Conservation (phyloP, 2,113 vertebrate species). For the Apeltes quadracus region DNA sequence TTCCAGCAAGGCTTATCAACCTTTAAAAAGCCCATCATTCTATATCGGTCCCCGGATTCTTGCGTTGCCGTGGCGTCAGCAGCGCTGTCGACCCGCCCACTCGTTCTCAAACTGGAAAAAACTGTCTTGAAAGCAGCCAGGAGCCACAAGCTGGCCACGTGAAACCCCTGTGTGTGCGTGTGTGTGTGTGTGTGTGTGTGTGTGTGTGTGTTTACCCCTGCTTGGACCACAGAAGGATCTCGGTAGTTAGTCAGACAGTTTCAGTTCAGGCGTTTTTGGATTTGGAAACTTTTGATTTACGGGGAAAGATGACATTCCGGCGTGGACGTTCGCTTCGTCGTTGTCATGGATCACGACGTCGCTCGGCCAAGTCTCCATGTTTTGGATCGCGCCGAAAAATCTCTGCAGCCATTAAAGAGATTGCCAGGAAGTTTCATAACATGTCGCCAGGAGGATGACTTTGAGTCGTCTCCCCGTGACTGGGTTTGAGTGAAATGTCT, state of each 20-base stretch:
- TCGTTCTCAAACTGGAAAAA: slow-evolving; percentile 35
- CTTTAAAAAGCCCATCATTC: slow-evolving; percentile 57
- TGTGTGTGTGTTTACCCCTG: background rate
- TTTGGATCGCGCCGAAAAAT: background rate
- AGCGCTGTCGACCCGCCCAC: slow-evolving; percentile 41
- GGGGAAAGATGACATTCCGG: background rate
- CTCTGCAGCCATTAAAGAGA: background rate
- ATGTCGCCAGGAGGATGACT: background rate
- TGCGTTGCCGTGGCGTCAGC: slow-evolving; percentile 57
- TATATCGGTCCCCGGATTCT: slow-evolving; percentile 41
- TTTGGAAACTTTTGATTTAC: background rate
- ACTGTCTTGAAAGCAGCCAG: too few species aligned
- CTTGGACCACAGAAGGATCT: background rate
- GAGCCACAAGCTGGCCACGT: too few species aligned
- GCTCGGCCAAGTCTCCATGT: background rate
- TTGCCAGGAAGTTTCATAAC: background rate
- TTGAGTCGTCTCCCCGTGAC: background rate
- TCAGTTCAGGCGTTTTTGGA: background rate
- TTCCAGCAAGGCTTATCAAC: slow-evolving; percentile 47
- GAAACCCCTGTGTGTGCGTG: too few species aligned
- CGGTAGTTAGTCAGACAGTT: background rate
- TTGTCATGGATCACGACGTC: background rate
- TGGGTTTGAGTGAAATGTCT: background rate
- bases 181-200: too few species aligned
- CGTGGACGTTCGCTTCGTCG: background rate